phyloP scores from a whole-genome alignment of 2,888 invertebrate genomes.

The Tenthredo mesomela region DNA sequence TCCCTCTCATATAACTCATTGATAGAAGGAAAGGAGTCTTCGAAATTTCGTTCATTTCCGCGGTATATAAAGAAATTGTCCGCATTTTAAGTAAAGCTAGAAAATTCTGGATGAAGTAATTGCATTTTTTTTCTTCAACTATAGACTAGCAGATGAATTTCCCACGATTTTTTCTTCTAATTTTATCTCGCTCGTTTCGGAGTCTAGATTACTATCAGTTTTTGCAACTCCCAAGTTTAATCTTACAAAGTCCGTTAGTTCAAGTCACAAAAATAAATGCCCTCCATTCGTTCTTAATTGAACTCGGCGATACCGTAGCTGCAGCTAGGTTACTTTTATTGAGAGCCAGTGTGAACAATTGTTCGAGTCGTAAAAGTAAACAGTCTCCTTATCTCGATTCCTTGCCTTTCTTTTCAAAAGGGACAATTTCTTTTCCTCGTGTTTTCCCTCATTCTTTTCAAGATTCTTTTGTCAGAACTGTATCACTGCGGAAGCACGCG shows the following conservation, averaged over 20 bases:
- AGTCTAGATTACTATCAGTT: conserved; percentile 59
- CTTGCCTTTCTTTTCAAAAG: conserved; percentile 3
- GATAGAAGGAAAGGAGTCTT: neutral
- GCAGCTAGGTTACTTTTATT: conserved; percentile 33
- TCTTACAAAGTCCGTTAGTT: conserved; percentile 57
- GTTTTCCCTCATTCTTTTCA: conserved; percentile 57
- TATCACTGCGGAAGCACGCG: neutral
- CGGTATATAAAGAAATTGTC: neutral
- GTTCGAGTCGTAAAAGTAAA: conserved; percentile 51
- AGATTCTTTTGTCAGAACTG: conserved; percentile 52
- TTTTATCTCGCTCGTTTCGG: neutral
- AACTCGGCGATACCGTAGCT: conserved; percentile 17
- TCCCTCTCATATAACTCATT: neutral
- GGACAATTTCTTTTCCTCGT: conserved; percentile 33
- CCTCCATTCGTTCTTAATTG: conserved; percentile 46
- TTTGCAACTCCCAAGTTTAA: conserved; percentile 57
- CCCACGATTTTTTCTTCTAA: conserved; percentile 14
- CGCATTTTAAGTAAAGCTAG: neutral
- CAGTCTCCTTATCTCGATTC: conserved; percentile 46
- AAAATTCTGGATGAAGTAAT: neutral
- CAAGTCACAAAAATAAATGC: conserved; percentile 58
- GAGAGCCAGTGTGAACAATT: conserved; percentile 47
- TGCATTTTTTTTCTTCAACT: neutral
- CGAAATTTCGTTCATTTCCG: neutral
- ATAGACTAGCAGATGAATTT: neutral